phyloP scores from a whole-genome alignment of 1,140 invertebrate species.

The Drosophila ficusphila region DNA sequence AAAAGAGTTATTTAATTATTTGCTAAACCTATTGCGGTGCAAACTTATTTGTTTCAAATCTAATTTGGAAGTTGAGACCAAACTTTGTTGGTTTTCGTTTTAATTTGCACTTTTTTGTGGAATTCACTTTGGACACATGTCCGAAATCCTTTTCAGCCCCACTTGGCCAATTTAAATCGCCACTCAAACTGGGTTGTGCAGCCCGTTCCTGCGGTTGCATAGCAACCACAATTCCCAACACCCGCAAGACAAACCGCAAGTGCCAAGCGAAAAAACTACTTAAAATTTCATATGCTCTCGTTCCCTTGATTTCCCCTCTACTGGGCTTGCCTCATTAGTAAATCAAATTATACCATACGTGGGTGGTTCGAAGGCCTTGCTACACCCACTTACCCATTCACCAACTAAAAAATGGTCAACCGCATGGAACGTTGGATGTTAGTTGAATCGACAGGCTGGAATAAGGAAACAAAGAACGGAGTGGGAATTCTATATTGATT shows the following conservation, averaged over 20 bases:
- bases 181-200: constrained; percentile 32
- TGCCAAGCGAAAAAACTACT: constrained; percentile 65
- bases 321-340: constrained; percentile 59
- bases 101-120: constrained; percentile 15
- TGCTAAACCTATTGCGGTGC: not conserved
- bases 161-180: constrained; percentile 60
- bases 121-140: constrained; percentile 44
- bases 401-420: constrained; percentile 40
- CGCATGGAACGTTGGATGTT: constrained; percentile 52
- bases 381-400: not conserved
- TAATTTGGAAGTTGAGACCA: constrained; percentile 22
- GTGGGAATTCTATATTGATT: not conserved
- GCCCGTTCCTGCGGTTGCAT: constrained; percentile 56
- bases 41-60: constrained; percentile 28
- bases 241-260: constrained; percentile 65
- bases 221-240: constrained; percentile 62
- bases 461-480: not conserved
- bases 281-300: constrained; percentile 68
- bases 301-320: not conserved
- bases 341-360: constrained; percentile 76
- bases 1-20: constrained; percentile 44
- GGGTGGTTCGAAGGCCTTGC: not conserved
- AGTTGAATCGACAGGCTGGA: constrained; percentile 27
- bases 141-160: constrained; percentile 17
- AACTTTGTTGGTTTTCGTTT: constrained; percentile 29